phyloP scores from a whole-genome alignment of 2,797 vertebrate genomes.

The Luscinia megarhynchos region DNA sequence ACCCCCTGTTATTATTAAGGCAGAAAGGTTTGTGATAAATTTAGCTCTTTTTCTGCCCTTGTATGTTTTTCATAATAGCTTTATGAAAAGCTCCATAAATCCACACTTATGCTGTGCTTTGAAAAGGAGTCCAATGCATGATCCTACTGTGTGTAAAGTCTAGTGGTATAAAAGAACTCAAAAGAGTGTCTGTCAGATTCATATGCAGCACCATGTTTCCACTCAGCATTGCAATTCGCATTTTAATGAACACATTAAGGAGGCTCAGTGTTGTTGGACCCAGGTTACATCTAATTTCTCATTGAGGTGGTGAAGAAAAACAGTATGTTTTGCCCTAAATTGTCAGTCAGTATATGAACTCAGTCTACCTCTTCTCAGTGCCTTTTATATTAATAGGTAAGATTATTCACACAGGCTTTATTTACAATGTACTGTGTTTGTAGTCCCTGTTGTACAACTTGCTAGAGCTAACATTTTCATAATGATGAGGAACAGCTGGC shows the following conservation, averaged over 20 bases:
- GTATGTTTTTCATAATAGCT: not conserved
- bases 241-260: slow-evolving; percentile 44
- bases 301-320: slow-evolving; percentile 35
- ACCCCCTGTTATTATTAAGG: not conserved
- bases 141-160: not conserved
- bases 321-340: slow-evolving; percentile 55
- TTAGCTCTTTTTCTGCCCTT: not conserved
- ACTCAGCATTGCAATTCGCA: not conserved
- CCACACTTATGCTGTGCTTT: not conserved
- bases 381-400: slow-evolving; percentile 63
- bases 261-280: not conserved
- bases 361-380: slow-evolving; percentile 46
- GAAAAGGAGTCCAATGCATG: not conserved
- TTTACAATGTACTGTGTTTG: slow-evolving; percentile 56
- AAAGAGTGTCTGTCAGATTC: not conserved
- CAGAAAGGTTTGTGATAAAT: not conserved
- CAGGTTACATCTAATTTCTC: slow-evolving; percentile 28
- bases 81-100: slow-evolving; percentile 19
- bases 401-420: slow-evolving; percentile 55
- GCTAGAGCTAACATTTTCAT: slow-evolving; percentile 45
- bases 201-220: not conserved
- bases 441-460: slow-evolving; percentile 44
- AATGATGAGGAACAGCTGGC: slow-evolving; percentile 69
- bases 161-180: not conserved
- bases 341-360: slow-evolving; percentile 32